Base-by-base conservation (phyloP, 2,888 invertebrate species). In the Dascillus cervinus region DNA sequence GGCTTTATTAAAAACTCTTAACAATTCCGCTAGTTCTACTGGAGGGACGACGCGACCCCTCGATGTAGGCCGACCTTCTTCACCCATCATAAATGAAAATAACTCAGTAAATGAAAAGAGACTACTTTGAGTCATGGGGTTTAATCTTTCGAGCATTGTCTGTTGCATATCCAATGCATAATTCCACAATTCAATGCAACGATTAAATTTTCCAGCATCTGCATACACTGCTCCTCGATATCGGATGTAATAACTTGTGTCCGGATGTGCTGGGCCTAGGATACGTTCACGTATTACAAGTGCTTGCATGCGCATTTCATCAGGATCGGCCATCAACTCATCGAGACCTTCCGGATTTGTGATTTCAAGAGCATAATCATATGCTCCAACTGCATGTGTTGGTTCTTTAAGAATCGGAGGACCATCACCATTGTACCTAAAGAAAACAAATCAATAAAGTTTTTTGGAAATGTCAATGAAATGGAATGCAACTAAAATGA, bases 121-220 rank as follows among this genome's bases (percentile, higher is more conserved):
- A 42, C 89, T 89, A 59, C 90, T 90, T 63, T 94, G 92, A 6
- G 95, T 95, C 80, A 94, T 87, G 13, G 90, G 88, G 60, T 89
- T 90, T 28, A 96, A 75, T 11, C 95, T 88, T 49, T 92, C 90
- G 46, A 95, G 71, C 69, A 91, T 89, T 41, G 81, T 79, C 60
- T 92, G 90, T 65, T 95, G 95, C 88, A 94, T 92, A 60, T 92
- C 91, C 19, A 96, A 72, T 13, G 95, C 95, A 68, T 96, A 94
- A 66, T 90, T 89, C 96, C 96, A 96, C 42, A 96, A 72, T 53
- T 86, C 82, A 43, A 95, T 89, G 67, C 95, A 96, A 47, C 86
- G 76, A 49, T 80, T 77, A 70, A 94, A 95, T 54, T 92, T 86
- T 2, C 95, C 65, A 43, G 89, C 84, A 66, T 95, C 95, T 20